Evolutionary conservation across 2,797 vertebrate genomes (phyloP).

Genomic region (Sebastes baramenuke): DNA sequence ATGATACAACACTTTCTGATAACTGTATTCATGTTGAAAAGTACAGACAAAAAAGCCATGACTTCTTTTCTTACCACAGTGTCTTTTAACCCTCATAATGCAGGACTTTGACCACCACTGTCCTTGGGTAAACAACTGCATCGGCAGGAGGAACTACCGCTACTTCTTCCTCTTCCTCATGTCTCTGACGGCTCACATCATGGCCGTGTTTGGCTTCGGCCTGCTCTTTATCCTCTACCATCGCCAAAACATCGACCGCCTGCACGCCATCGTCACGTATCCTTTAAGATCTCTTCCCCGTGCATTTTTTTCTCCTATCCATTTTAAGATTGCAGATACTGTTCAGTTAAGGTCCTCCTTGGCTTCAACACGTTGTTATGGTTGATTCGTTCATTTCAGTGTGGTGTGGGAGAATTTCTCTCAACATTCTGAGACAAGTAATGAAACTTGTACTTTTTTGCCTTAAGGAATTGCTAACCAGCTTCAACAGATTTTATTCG

Average conservation of each 20-base stretch:
- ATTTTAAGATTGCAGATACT: background rate
- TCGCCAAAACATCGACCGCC: constrained; percentile 88
- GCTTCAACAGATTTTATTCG: background rate
- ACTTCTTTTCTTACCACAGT: background rate
- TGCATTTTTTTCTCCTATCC: background rate
- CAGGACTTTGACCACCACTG: constrained; percentile 99
- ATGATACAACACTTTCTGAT: background rate
- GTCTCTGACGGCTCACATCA: constrained; percentile 95
- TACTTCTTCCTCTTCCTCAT: constrained; percentile 99
- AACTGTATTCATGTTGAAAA: background rate
- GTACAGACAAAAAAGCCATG: background rate
- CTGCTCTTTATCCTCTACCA: constrained; percentile 94
- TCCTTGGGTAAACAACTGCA: constrained; percentile 99
- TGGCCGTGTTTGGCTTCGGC: constrained; percentile 95
- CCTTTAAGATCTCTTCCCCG: constrained; percentile 67
- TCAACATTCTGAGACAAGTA: background rate
- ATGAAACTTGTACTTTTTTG: background rate
- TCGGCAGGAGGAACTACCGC: constrained; percentile 96
- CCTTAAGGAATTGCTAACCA: background rate
- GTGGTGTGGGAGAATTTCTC: background rate
- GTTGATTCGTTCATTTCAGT: background rate
- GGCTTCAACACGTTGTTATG: background rate
- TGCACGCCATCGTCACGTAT: constrained; percentile 96
- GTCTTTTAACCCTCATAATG: background rate
- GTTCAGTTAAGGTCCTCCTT: background rate